Conservation (phyloP, 1,140 invertebrate species). For the Macrocentrus cingulum region DNA sequence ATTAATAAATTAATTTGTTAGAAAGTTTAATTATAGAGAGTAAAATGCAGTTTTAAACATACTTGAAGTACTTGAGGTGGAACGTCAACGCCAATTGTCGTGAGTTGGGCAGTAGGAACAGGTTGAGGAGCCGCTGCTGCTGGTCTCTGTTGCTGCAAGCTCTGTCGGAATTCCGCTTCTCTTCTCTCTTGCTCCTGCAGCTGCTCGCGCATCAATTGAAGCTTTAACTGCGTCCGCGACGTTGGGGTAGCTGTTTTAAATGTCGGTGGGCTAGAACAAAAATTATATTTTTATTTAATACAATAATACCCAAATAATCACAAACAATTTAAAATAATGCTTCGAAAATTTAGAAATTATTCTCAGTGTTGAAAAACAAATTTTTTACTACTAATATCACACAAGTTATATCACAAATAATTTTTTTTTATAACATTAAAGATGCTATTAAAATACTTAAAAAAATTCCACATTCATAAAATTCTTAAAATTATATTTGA, state of each 20-base stretch:
- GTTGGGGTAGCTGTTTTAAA: slow-evolving; percentile 79
- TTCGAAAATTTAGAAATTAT: too few relatives aligned
- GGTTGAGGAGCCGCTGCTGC: slow-evolving; percentile 57
- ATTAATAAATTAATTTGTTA: too few relatives aligned
- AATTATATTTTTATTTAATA: not conserved
- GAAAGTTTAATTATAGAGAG: too few relatives aligned
- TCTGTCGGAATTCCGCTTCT: slow-evolving; percentile 59
- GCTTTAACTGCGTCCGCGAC: slow-evolving; percentile 81
- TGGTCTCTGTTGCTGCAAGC: slow-evolving; percentile 62
- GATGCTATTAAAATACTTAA: too few relatives aligned
- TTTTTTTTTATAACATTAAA: too few relatives aligned
- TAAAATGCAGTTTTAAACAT: slow-evolving; percentile 29
- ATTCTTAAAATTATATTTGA: too few relatives aligned
- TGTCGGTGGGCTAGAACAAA: slow-evolving; percentile 72
- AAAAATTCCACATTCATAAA: too few relatives aligned
- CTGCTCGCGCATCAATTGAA: slow-evolving; percentile 83
- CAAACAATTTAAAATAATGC: too few relatives aligned
- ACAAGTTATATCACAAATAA: too few relatives aligned
- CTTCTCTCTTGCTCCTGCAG: slow-evolving; percentile 71
- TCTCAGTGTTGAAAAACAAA: too few relatives aligned
- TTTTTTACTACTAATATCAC: too few relatives aligned
- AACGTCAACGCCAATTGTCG: slow-evolving; percentile 70
- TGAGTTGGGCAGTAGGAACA: slow-evolving; percentile 61
- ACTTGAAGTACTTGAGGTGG: slow-evolving; percentile 81
- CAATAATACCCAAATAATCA: too few relatives aligned